Conservation (phyloP, 2,797 vertebrate genomes). For the Channa striata region DNA sequence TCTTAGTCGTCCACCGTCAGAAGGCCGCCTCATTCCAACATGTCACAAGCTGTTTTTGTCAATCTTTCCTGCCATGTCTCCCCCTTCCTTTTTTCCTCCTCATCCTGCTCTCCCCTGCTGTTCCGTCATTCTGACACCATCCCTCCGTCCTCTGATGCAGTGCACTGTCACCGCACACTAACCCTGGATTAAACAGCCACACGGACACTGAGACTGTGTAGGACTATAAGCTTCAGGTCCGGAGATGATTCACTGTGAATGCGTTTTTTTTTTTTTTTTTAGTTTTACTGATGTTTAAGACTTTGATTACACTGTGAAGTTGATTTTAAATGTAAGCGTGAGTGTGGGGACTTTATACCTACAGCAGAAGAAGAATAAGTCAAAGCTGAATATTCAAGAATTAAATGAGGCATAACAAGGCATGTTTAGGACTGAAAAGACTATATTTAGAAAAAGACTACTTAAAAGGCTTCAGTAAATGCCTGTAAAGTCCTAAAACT, state of each 20-base stretch:
- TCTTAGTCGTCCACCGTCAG: slow-evolving; percentile 14
- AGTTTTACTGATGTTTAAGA: background rate
- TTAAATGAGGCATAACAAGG: no score
- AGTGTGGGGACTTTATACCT: background rate
- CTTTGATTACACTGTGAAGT: no score
- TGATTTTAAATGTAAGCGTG: background rate
- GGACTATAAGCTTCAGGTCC: background rate
- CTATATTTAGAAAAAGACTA: no score
- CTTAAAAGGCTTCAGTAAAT: no score
- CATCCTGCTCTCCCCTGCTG: slow-evolving; percentile 15
- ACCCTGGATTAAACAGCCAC: slow-evolving; percentile 7
- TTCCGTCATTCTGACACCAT: slow-evolving; percentile 26
- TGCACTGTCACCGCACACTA: slow-evolving; percentile 27
- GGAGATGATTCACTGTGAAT: background rate
- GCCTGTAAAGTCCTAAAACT: no score
- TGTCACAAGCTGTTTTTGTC: slow-evolving; percentile 50
- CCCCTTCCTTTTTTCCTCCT: background rate
- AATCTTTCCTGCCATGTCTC: slow-evolving; percentile 15
- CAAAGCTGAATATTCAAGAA: background rate
- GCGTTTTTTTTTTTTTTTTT: no score
- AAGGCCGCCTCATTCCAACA: slow-evolving; percentile 15
- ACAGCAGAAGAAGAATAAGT: background rate
- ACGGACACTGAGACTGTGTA: background rate
- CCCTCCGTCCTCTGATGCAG: slow-evolving; percentile 25
- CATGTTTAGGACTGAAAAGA: no score